Conservation (phyloP, 2,113 vertebrate genomes). For the Pangasianodon gigas region DNA sequence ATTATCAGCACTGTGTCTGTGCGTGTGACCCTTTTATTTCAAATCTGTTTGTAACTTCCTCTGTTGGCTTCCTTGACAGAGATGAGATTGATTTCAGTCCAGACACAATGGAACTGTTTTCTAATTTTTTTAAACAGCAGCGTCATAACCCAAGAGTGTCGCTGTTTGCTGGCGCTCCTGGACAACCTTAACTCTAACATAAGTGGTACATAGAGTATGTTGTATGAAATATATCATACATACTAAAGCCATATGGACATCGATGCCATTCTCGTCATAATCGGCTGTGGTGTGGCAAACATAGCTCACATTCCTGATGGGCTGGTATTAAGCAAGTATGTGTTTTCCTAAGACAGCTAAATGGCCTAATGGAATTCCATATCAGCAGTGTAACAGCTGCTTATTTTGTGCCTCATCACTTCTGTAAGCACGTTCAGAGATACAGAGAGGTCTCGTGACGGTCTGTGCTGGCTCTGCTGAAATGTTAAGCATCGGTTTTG, state of each 20-base stretch:
- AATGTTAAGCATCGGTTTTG: neutral
- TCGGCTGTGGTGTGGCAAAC: slow-evolving; percentile 44
- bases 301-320: slow-evolving; percentile 32
- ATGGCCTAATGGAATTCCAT: slow-evolving; percentile 19
- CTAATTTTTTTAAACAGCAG: neutral
- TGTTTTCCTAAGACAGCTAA: neutral
- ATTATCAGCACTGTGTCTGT: neutral
- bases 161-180: neutral
- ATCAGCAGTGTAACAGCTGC: neutral
- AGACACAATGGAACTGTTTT: neutral
- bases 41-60: neutral
- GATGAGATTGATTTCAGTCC: neutral
- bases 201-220: neutral
- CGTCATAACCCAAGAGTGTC: neutral
- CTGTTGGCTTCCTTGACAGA: neutral
- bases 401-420: neutral
- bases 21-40: slow-evolving; percentile 15
- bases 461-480: slow-evolving; percentile 1
- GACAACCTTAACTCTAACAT: neutral
- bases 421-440: neutral
- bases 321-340: neutral
- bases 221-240: neutral
- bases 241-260: slow-evolving; percentile 15
- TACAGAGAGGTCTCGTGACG: neutral
- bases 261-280: slow-evolving; percentile 16